Conservation (phyloP, 2,888 invertebrate species). For the Hipparchia sbordonii region DNA sequence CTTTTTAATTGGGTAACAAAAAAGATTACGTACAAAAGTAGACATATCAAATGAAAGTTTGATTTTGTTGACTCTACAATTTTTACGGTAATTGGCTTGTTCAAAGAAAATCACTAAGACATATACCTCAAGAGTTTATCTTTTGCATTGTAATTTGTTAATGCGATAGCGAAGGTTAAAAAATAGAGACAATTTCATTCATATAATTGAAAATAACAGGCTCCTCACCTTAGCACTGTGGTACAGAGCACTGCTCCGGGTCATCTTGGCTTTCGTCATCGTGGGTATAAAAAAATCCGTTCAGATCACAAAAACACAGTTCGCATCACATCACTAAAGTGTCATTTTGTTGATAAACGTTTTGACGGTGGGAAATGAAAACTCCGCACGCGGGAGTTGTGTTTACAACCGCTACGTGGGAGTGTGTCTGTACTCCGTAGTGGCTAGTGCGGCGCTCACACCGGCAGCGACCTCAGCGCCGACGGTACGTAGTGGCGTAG, state of each 20-base stretch:
- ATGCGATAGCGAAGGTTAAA: background rate
- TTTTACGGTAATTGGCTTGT: slow-evolving; percentile 17
- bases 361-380: slow-evolving; percentile 58
- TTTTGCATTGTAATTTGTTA: background rate
- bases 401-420: slow-evolving; percentile 79
- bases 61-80: background rate
- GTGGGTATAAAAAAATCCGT: slow-evolving; percentile 53
- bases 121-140: background rate
- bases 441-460: slow-evolving; percentile 52
- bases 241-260: slow-evolving; percentile 85
- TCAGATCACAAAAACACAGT: slow-evolving; percentile 61
- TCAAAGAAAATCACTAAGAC: background rate
- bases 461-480: slow-evolving; percentile 45
- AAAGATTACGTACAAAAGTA: background rate
- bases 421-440: slow-evolving; percentile 53
- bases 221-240: slow-evolving; percentile 89
- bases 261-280: slow-evolving; percentile 84
- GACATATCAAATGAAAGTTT: slow-evolving; percentile 15
- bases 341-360: slow-evolving; percentile 63
- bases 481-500: slow-evolving; percentile 60
- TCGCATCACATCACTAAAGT: slow-evolving; percentile 64
- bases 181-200: slow-evolving; percentile 1
- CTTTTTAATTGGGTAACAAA: slow-evolving; percentile 15
- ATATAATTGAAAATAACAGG: slow-evolving; percentile 34
- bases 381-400: slow-evolving; percentile 61